Evolutionary conservation across 2,888 invertebrate species (phyloP).

Genomic region (Petrophora chlorosata): DNA sequence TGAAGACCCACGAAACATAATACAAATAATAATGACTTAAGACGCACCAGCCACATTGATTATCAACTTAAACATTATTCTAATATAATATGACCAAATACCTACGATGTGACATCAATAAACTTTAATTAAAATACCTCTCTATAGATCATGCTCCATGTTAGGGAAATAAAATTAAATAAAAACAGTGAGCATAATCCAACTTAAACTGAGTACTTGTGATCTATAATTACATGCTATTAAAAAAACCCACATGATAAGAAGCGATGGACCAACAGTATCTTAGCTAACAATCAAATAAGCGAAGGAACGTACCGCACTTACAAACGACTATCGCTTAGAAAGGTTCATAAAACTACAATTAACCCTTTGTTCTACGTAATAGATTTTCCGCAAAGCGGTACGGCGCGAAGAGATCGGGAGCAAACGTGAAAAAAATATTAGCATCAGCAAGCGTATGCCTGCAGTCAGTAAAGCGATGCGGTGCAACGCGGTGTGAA

Average conservation of each 20-base stretch:
- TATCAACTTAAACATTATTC: conserved; percentile 42
- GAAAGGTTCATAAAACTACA: conserved; percentile 8
- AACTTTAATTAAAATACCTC: conserved; percentile 23
- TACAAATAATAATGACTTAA: conserved; percentile 43
- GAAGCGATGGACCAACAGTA: conserved; percentile 64
- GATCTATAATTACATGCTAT: conserved; percentile 69
- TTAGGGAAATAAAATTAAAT: conserved; percentile 36
- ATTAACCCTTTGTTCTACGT: too few species aligned
- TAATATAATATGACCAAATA: conserved; percentile 45
- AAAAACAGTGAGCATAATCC: conserved; percentile 60
- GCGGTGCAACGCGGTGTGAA: too few species aligned
- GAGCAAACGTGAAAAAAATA: too few species aligned
- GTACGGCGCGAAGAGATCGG: too few species aligned
- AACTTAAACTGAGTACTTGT: conserved; percentile 46
- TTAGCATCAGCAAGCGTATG: not conserved
- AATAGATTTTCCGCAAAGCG: too few species aligned
- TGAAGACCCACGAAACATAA: conserved; percentile 66
- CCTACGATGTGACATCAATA: conserved; percentile 31
- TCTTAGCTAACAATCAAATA: conserved; percentile 50
- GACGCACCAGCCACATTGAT: conserved; percentile 55
- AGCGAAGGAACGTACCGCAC: conserved; percentile 47
- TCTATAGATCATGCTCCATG: conserved; percentile 48
- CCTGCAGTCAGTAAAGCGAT: too few species aligned
- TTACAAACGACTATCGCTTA: conserved; percentile 41
- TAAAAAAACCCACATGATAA: conserved; percentile 83